These are phyloP conservation scores for Ibidorhyncha struthersii DNA, from an alignment of 2,113 vertebrate species.

Conservation along the genomic window DNA sequence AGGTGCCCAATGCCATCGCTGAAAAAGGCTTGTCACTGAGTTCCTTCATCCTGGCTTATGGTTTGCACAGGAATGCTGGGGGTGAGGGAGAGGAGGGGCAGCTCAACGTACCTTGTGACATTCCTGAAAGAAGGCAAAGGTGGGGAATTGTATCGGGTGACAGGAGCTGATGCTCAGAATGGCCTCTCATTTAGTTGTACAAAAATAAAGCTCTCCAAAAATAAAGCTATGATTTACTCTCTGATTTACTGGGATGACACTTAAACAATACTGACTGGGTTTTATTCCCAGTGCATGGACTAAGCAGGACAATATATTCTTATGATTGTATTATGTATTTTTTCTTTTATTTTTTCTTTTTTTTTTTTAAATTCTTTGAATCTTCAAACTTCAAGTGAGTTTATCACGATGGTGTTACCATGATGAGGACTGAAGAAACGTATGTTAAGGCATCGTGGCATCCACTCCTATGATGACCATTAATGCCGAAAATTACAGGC, in stretches of 20 bases:
- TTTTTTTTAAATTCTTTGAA: background rate
- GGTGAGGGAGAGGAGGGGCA: background rate
- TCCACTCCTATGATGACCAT: background rate
- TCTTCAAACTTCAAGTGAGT: background rate
- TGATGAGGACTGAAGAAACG: background rate
- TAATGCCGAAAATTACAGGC: background rate
- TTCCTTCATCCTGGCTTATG: background rate
- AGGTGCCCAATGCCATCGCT: background rate
- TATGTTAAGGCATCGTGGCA: background rate
- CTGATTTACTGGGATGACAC: background rate
- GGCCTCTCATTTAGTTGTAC: background rate
- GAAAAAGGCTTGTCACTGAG: background rate
- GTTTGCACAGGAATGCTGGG: background rate
- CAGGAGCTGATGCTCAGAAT: background rate
- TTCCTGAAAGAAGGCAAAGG: background rate
- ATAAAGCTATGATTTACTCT: background rate
- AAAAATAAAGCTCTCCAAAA: too few relatives aligned
- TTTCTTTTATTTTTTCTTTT: background rate
- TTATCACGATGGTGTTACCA: background rate
- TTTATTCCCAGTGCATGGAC: background rate
- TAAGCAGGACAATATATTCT: background rate
- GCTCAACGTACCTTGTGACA: fast-evolving
- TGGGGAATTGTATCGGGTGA: background rate
- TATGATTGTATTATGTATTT: background rate
- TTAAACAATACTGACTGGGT: background rate